phyloP scores from a whole-genome alignment of 2,797 vertebrate genomes.

The Apogon hyalosoma region DNA sequence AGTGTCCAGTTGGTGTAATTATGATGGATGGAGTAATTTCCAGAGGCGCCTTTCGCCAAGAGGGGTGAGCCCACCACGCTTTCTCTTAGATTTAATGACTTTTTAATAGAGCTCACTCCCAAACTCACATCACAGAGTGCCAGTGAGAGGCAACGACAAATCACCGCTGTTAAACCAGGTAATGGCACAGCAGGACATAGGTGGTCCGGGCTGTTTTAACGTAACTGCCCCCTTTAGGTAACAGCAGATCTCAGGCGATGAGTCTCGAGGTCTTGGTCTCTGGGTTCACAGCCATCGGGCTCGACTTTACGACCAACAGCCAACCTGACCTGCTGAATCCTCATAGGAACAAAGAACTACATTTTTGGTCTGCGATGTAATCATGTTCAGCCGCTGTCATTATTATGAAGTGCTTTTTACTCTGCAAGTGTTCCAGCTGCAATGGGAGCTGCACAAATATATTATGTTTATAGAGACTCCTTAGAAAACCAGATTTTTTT shows the following conservation, averaged over 20 bases:
- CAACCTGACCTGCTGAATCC: constrained; percentile 9
- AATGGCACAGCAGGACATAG: constrained; percentile 72
- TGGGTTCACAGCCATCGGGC: constrained; percentile 4
- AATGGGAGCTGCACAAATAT: too few relatives aligned
- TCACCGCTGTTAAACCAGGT: constrained; percentile 77
- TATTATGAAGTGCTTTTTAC: too few relatives aligned
- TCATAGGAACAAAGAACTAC: too few relatives aligned
- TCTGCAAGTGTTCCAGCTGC: too few relatives aligned
- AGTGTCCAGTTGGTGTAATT: constrained; percentile 84
- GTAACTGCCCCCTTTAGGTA: constrained; percentile 42
- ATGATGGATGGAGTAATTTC: constrained; percentile 88
- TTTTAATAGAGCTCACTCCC: constrained; percentile 85
- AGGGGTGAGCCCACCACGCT: constrained; percentile 78
- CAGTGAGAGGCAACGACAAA: constrained; percentile 70
- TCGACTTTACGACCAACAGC: constrained; percentile 16
- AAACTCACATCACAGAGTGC: constrained; percentile 70
- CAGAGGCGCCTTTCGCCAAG: constrained; percentile 78
- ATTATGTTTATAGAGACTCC: too few relatives aligned
- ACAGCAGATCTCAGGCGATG: constrained; percentile 30
- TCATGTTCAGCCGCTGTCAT: too few relatives aligned
- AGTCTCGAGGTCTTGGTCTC: constrained; percentile 18
- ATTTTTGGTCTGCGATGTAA: too few relatives aligned
- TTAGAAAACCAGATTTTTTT: too few relatives aligned
- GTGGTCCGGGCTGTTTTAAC: constrained; percentile 63
- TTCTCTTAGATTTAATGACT: constrained; percentile 84